Percentiles rank a stretch among this genome's conserved stretches.
These are phyloP conservation scores for Botia almorhae DNA, from an alignment of 2,797 vertebrate genomes.

Conservation along the genomic window DNA sequence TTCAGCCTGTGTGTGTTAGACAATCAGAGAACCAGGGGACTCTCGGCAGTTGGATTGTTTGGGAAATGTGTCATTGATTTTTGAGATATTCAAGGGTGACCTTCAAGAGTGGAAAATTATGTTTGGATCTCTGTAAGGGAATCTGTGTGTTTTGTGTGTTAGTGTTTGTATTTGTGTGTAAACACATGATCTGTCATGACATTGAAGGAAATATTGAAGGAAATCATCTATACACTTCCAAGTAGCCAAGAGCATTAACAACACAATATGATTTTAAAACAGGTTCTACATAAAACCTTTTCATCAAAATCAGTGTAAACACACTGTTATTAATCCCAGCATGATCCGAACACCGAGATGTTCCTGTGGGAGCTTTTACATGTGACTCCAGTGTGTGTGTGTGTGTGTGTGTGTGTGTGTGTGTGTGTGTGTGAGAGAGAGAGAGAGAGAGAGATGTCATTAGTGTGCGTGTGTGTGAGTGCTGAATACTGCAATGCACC, in stretches of 20 bases:
- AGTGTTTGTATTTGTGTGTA: neutral
- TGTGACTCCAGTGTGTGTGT: constrained; percentile 13
- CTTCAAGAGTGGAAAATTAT: constrained; percentile 23
- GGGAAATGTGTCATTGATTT: no score
- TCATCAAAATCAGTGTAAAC: neutral
- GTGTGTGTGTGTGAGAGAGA: no score
- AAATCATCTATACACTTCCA: neutral
- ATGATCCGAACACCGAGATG: neutral
- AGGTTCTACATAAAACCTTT: neutral
- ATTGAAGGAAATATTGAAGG: neutral
- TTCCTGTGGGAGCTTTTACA: constrained; percentile 21
- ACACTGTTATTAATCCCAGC: neutral
- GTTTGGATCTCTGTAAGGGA: neutral
- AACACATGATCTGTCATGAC: neutral
- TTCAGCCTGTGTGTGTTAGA: no score
- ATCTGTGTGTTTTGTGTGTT: neutral
- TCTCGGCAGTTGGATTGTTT: no score
- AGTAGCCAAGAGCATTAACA: neutral
- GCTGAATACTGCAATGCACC: constrained; percentile 62
- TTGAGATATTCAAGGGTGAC: no score
- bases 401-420: neutral
- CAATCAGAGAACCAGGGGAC: no score
- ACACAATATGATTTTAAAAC: neutral
- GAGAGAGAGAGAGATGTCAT: constrained; percentile 16
- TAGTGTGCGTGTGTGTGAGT: constrained; percentile 8